Evolutionary conservation across 2,888 invertebrate genomes (phyloP).

Genomic region (Cyclophora punctaria): DNA sequence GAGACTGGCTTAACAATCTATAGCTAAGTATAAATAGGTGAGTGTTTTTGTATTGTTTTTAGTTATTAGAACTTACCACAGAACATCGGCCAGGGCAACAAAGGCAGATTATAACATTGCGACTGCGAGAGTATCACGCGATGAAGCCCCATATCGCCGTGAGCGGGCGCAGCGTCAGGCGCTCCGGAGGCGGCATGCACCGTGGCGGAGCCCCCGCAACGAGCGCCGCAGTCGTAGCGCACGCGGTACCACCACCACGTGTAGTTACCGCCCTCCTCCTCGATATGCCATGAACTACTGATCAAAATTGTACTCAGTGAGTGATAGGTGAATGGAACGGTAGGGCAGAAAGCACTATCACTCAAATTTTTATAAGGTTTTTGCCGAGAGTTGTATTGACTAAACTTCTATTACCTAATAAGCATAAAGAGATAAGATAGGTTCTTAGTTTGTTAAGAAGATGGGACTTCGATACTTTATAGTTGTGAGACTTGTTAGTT

Average conservation of each 20-base stretch:
- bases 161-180: slow-evolving; percentile 9
- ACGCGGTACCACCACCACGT: slow-evolving; percentile 42
- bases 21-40: background rate
- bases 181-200: slow-evolving; percentile 18
- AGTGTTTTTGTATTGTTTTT: background rate
- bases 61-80: slow-evolving; percentile 25
- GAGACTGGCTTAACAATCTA: no score
- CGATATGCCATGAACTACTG: slow-evolving; percentile 38
- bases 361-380: no score
- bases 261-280: slow-evolving; percentile 41
- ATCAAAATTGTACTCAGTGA: background rate
- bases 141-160: slow-evolving; percentile 22
- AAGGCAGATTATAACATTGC: slow-evolving; percentile 27
- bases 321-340: background rate
- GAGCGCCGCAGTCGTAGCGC: slow-evolving; percentile 36
- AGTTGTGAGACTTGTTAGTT: no score
- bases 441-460: no score
- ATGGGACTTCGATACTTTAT: no score
- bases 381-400: no score
- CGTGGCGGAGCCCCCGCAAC: slow-evolving; percentile 31
- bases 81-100: slow-evolving; percentile 32
- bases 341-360: no score
- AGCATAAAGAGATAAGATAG: no score
- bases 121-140: slow-evolving; percentile 19
- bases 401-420: no score